These are phyloP conservation scores for Spatula clypeata DNA, from an alignment of 2,797 vertebrate species.

Conservation along the genomic window DNA sequence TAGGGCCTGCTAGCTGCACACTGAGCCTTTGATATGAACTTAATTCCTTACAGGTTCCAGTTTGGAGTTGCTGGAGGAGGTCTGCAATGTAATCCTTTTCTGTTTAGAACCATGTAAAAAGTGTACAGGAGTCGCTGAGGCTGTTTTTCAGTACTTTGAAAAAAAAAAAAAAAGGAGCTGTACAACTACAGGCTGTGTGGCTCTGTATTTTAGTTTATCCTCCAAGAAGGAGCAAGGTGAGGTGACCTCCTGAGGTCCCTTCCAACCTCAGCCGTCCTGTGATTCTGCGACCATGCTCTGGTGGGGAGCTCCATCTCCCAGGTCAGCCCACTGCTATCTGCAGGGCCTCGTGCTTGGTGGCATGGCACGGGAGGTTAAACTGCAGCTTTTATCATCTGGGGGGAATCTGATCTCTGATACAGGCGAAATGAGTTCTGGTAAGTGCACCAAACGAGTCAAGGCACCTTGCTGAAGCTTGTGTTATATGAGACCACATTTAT, in stretches of 20 bases:
- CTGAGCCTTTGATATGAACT: neutral
- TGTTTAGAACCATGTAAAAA: neutral
- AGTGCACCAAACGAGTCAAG: neutral
- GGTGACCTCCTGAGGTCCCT: neutral
- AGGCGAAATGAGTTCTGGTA: constrained; percentile 5
- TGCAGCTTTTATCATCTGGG: neutral
- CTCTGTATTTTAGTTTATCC: neutral
- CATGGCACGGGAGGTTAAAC: neutral
- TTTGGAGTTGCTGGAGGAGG: too few species aligned
- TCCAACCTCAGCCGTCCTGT: neutral
- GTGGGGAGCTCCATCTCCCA: neutral
- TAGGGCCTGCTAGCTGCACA: neutral
- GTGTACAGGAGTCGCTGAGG: neutral
- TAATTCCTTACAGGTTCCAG: neutral
- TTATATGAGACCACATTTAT: constrained; percentile 23
- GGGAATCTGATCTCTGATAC: neutral
- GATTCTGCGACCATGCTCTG: neutral
- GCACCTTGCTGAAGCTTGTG: neutral
- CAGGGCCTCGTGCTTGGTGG: neutral
- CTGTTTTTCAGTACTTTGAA: too few species aligned
- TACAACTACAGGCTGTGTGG: neutral
- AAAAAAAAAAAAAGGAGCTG: neutral
- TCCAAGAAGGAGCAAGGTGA: neutral
- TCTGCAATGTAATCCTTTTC: neutral
- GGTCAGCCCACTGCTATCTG: neutral